Evolutionary conservation across 2,888 invertebrate species (phyloP), one percentile per base, ranked within the genome.

Genomic region (Pandemis heparana): DNA sequence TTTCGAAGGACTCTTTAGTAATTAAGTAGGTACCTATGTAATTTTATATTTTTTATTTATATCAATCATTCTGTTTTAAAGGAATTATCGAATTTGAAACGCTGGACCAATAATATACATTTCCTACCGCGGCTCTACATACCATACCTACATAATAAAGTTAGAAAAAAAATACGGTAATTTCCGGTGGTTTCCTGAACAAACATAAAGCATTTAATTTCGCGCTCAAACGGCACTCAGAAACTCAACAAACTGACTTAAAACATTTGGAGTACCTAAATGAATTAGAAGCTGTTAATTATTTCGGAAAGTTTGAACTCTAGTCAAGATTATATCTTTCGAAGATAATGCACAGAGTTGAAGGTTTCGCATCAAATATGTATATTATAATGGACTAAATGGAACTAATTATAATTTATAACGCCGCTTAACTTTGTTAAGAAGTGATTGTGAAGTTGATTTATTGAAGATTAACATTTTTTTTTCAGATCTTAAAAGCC

Each of bases 281-380:
- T 65, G 39, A 53, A 65, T 65, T 53, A 38, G 51, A 53, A 51
- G 38, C 51, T 51, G 51, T 53, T 65, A 65, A 65, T 53, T 65
- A 65, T 65, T 53, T 65, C 16, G 18, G 16, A 12, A 65, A 65
- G 51, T 65, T 65, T 46, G 65, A 65, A 39, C 16, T 16, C 51
- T 39, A 16, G 7, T 8, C n/a, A 48, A 10, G 48, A 65, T 16
- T 39, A 51, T 9, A 53, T 16, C n/a, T 12, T 5, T 51, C n/a
- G 2, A 65, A 65, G 65, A 53, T 65, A 38, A 51, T 10, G n/a
- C 65, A 51, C 61, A 53, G 9, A 53, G 51, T 16, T n/a, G 48
- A 48, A 48, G 48, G 43, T 43, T 46, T 48, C 48, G 5, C 5
- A 38, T 64, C 48, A 38, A 12, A 43, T 12, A 48, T 38, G 8